A percentile compares a stretch with the other conserved stretches of the same genome.
Conservation (phyloP, 2,888 invertebrate genomes). For the Drosophila rellima region DNA sequence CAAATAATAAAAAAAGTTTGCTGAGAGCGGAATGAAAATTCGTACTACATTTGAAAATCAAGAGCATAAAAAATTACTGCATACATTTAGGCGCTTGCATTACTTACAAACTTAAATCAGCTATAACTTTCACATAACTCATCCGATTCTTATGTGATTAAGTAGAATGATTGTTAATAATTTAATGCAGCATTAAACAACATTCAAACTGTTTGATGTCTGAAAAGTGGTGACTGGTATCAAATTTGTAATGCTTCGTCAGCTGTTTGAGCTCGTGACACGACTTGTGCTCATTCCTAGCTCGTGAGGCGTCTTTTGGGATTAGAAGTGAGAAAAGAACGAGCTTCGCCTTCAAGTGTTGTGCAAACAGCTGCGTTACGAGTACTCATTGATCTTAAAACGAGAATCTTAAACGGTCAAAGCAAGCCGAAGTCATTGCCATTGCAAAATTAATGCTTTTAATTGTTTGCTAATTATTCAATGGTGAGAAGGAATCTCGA, state of each 20-base stretch:
- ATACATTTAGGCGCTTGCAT: neutral
- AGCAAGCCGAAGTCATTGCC: conserved; percentile 17
- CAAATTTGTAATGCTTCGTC: neutral
- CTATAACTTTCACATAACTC: no score
- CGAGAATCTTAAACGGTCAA: conserved; percentile 47
- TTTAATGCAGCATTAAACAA: no score
- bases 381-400: conserved; percentile 36
- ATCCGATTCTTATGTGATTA: no score
- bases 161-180: no score
- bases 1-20: no score
- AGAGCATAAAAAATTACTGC: neutral
- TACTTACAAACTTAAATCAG: no score
- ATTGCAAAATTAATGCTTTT: conserved; percentile 7
- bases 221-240: no score
- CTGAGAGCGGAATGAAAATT: no score
- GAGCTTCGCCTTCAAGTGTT: conserved; percentile 59
- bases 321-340: conserved; percentile 44
- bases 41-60: no score
- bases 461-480: conserved; percentile 59
- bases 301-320: neutral
- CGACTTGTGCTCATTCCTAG: conserved; percentile 7
- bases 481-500: conserved; percentile 16
- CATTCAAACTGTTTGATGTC: no score
- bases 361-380: conserved; percentile 69
- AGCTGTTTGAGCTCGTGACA: conserved; percentile 12